These are phyloP conservation scores for Phataginus tricuspis DNA, from an alignment of 2,797 vertebrate genomes.

Conservation along the genomic window DNA sequence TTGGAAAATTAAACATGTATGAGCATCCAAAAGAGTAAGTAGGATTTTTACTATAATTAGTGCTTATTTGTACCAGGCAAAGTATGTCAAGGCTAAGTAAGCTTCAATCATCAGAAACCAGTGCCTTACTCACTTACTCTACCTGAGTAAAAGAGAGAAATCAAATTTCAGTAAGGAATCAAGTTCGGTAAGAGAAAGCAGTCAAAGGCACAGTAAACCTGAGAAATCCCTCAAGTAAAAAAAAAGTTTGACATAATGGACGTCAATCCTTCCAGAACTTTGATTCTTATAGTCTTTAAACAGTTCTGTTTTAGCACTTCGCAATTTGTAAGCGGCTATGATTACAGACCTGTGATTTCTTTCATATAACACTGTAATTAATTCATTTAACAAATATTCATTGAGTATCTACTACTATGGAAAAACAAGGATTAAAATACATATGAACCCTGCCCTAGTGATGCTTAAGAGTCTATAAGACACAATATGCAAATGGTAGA, in stretches of 20 bases:
- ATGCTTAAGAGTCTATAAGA: background rate
- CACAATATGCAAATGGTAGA: background rate
- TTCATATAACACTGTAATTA: constrained; percentile 23
- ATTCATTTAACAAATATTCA: constrained; percentile 39
- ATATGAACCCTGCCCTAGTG: background rate
- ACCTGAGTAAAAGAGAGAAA: constrained; percentile 10
- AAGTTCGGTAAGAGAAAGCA: background rate
- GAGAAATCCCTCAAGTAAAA: constrained; percentile 40
- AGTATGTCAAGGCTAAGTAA: background rate
- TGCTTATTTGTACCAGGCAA: constrained; percentile 14
- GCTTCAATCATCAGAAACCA: constrained; percentile 9
- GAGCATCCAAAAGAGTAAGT: background rate
- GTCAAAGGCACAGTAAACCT: background rate
- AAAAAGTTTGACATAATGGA: constrained; percentile 25
- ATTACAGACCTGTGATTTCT: constrained; percentile 37
- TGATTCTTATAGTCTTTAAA: background rate
- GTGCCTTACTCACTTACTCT: background rate
- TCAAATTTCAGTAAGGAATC: background rate
- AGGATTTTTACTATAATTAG: background rate
- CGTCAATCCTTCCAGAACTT: background rate
- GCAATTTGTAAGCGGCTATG: constrained; percentile 9
- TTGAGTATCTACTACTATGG: background rate
- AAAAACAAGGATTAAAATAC: constrained; percentile 32
- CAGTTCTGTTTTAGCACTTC: background rate
- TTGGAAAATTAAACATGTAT: background rate